phyloP scores from a whole-genome alignment of 2,888 invertebrate species.

The Eupelmus urozonus region DNA sequence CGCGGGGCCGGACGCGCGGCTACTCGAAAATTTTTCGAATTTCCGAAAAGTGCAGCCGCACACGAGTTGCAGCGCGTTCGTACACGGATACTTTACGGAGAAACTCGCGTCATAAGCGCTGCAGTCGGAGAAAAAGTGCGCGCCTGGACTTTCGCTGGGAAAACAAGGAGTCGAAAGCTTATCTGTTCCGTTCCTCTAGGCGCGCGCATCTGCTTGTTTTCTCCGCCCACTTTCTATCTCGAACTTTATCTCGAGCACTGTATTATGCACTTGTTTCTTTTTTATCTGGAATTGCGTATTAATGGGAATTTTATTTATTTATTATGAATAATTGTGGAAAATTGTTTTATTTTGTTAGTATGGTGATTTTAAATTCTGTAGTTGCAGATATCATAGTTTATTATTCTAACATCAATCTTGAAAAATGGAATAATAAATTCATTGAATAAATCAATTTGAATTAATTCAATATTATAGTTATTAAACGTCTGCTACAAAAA shows the following conservation, averaged over 20 bases:
- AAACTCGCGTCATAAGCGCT: constrained; percentile 41
- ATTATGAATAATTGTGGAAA: too few species aligned
- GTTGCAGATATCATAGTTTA: too few species aligned
- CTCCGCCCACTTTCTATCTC: background rate
- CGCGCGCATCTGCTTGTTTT: background rate
- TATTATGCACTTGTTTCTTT: background rate
- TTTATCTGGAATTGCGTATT: too few species aligned
- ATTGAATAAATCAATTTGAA: too few species aligned
- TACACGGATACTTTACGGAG: constrained; percentile 67
- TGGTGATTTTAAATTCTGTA: too few species aligned
- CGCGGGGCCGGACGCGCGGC: background rate
- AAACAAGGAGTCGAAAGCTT: too few species aligned
- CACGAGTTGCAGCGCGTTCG: constrained; percentile 59
- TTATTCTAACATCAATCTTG: too few species aligned
- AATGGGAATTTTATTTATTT: too few species aligned
- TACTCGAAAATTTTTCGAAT: constrained; percentile 62
- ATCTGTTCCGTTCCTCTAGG: background rate
- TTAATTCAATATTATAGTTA: too few species aligned
- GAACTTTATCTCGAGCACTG: background rate
- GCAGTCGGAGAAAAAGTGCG: background rate
- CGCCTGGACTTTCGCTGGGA: background rate
- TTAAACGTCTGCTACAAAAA: too few species aligned
- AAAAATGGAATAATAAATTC: too few species aligned
- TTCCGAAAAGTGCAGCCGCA: background rate
- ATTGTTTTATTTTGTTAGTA: too few species aligned